A percentile compares a stretch with the other conserved stretches of the same genome.
phyloP scores from a whole-genome alignment of 2,797 vertebrate genomes.

The Ceyx erithaca region DNA sequence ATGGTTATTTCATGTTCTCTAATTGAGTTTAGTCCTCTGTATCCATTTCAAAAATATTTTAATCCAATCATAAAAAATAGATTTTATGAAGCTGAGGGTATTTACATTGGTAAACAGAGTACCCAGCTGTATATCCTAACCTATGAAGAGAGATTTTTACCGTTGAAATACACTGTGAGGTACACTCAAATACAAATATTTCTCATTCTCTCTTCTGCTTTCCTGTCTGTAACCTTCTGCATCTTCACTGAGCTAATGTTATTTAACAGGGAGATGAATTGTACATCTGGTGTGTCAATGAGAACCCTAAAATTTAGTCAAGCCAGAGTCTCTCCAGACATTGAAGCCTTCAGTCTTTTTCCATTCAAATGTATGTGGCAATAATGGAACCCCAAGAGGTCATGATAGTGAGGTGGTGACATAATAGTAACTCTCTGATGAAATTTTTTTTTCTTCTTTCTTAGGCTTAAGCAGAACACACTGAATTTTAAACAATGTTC shows the following conservation, averaged over 20 bases:
- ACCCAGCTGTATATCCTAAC: background rate
- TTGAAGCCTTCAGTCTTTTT: background rate
- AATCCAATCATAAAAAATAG: background rate
- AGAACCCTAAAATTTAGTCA: constrained; percentile 28
- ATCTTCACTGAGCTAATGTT: background rate
- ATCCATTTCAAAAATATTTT: background rate
- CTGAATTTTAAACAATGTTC: background rate
- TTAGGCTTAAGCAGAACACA: background rate
- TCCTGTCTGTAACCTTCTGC: background rate
- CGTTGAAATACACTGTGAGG: background rate
- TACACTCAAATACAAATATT: background rate
- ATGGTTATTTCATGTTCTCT: background rate
- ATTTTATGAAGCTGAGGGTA: background rate
- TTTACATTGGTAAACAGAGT: background rate
- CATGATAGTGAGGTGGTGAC: background rate
- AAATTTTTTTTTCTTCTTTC: background rate
- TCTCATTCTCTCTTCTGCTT: background rate
- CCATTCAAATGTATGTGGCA: background rate
- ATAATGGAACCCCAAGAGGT: background rate
- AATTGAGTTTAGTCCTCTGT: background rate
- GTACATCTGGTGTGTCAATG: background rate
- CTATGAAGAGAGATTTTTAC: background rate
- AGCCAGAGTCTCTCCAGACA: background rate
- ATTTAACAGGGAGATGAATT: constrained; percentile 17
- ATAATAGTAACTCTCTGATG: background rate